Evolutionary conservation across 2,113 vertebrate genomes (phyloP).

Genomic region (Columba livia): DNA sequence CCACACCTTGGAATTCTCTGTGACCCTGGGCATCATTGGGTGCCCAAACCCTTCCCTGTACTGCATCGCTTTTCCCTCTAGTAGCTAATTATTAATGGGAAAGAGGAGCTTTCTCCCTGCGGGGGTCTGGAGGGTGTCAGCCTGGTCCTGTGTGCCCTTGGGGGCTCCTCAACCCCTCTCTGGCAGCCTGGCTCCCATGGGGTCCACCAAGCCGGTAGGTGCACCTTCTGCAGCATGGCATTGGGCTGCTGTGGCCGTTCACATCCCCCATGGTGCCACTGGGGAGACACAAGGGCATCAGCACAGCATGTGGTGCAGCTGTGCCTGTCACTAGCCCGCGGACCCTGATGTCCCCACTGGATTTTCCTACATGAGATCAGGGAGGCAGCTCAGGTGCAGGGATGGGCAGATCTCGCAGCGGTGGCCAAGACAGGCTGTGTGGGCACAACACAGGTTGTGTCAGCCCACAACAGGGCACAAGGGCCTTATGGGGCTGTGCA

Average conservation of each 20-base stretch:
- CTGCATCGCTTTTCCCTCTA: background rate
- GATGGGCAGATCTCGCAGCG: background rate
- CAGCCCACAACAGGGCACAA: background rate
- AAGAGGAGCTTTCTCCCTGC: background rate
- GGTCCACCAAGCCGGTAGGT: rapidly evolving
- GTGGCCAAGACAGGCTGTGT: background rate
- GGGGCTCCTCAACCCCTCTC: background rate
- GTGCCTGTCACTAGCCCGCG: rapidly evolving
- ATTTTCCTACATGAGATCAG: rapidly evolving
- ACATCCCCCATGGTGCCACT: rapidly evolving
- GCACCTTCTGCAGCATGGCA: background rate
- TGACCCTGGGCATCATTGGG: rapidly evolving
- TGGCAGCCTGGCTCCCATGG: rapidly evolving
- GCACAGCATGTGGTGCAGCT: rapidly evolving
- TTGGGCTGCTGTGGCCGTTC: background rate
- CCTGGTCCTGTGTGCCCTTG: rapidly evolving
- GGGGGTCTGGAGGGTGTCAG: background rate
- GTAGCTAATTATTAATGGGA: background rate
- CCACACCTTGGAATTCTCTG: rapidly evolving
- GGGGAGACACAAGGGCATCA: rapidly evolving
- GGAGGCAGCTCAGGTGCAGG: background rate
- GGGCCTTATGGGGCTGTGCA: background rate
- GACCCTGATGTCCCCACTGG: background rate
- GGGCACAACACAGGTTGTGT: background rate
- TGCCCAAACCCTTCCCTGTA: rapidly evolving